These are phyloP conservation scores for Gymnopithys bicolor DNA, from an alignment of 2,797 vertebrate genomes.

Conservation along the genomic window DNA sequence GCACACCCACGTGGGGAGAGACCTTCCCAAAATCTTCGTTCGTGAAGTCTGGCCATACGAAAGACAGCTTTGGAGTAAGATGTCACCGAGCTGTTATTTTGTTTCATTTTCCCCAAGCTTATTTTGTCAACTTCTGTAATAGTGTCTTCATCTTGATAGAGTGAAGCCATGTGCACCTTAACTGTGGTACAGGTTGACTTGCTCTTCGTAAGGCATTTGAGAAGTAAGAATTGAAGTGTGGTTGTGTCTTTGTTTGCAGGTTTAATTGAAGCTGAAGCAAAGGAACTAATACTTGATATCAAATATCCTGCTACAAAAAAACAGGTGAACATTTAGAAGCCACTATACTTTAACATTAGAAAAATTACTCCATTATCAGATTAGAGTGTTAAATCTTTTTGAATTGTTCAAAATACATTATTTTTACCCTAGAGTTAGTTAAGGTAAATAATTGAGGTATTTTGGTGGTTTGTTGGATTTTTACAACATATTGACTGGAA, in stretches of 20 bases:
- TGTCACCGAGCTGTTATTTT: neutral
- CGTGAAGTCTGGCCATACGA: no score
- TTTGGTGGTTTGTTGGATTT: neutral
- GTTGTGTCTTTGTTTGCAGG: slow-evolving; percentile 77
- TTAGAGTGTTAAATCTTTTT: neutral
- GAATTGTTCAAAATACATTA: neutral
- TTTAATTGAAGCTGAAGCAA: slow-evolving; percentile 87
- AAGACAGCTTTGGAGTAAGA: neutral
- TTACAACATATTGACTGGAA: neutral
- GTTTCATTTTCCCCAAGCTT: neutral
- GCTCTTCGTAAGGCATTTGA: neutral
- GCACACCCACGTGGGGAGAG: no score
- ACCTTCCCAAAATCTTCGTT: no score
- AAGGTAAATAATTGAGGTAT: neutral
- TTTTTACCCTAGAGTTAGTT: neutral
- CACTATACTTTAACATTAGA: neutral
- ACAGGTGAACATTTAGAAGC: slow-evolving; percentile 80
- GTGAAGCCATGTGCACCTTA: rapidly evolving
- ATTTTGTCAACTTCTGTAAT: neutral
- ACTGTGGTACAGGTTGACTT: neutral
- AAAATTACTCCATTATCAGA: neutral
- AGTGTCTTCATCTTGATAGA: neutral
- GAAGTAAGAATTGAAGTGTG: neutral
- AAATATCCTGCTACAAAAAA: slow-evolving; percentile 95
- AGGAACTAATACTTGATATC: slow-evolving; percentile 90